Evolutionary conservation across 2,113 vertebrate genomes (phyloP), one percentile per base, ranked within the genome.

Genomic region (Aphelocoma coerulescens): DNA sequence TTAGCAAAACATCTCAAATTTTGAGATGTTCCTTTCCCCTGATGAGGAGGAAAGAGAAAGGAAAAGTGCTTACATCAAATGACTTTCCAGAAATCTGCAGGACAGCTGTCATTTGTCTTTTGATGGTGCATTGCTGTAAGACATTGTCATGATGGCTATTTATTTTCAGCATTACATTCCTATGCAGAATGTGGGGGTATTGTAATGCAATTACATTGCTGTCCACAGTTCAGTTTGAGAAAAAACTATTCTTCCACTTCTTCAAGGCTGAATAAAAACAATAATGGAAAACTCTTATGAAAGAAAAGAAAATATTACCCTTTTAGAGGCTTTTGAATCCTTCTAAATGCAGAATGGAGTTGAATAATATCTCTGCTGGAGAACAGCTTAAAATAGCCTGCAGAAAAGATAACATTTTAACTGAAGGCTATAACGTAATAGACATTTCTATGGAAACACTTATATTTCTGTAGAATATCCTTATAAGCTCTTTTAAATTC

Each of bases 321-420:
- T 89, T 93, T 91, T 79, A 69, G 58, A 88, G 51, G 48, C 54
- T 76, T 88, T 85, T 77, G 43, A 91, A 66, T 88, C 55, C 43
- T 85, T 85, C 78, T 95, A 83, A 93, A 80, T 95, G 84, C 63
- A 74, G 80, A 91, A 52, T 90, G 44, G 59, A 79, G 72, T 83
- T 94, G 92, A 95, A 83, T 75, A 66, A 19, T 90, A 69, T 85
- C 71, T 95, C 85, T 91, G 58, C 43, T 80, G 85, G 67, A 88
- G 88, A 89, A 90, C 24, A 79, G 81, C 67, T 96, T 88, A 89
- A 93, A 94, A 95, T 94, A 96, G 76, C 66, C 43, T 85, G 69
- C 59, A 85, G 69, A 83, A 95, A 93, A 94, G 63, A 80, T 80
- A 91, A 79, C 35, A 63, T 86, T 94, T 95, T 90, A 91, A 80